Evolutionary conservation across 2,113 vertebrate genomes (phyloP), one percentile per base, ranked within the genome.

Genomic region (Sisor rabdophorus): DNA sequence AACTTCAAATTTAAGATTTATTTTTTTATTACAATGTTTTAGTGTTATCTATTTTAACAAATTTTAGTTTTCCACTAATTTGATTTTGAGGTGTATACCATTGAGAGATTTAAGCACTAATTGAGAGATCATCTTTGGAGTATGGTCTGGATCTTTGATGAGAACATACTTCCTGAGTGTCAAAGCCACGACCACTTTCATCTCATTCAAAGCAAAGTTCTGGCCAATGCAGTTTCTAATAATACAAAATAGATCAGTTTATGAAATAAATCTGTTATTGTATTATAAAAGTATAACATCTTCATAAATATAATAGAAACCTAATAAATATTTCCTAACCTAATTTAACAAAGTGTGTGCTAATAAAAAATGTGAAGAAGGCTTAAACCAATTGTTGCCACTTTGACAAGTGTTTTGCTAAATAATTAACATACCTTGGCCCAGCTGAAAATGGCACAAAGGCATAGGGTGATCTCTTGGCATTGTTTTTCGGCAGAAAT

Each of bases 141-240:
- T 89, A 0, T 36, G 78, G 16, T 78, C 0, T 0, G 87, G 86
- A 67, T 95, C 93, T 0, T 89, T 88, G 0, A 85, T 84, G 78
- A 96, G 87, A 44, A 92, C 52, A 3, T 93, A 96, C 60, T 87
- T 90, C 80, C 80, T 91, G n/a, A 96, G 89, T 0, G 88, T 91
- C 83, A 92, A 56, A 5, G 93, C 93, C 0, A 87, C 80, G 9
- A 84, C 86, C 56, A 95, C 91, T 80, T 97, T 98, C 82, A 98
- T 79, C 88, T 96, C 92, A 0, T 91, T 91, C 92, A 98, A 94
- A 78, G 96, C 94, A 76, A 98, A 96, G 78, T 84, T 93, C 87
- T 97, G 94, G 71, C 96, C 94, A 0, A 98, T 94, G 90, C 96
- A 98, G 89, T 95, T 96, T 87, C 96, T 98, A n/a, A n/a, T n/a